A percentile compares a stretch with the other conserved stretches of the same genome.
These are phyloP conservation scores for Chionomys nivalis DNA, from an alignment of 2,113 vertebrate genomes.

Conservation along the genomic window DNA sequence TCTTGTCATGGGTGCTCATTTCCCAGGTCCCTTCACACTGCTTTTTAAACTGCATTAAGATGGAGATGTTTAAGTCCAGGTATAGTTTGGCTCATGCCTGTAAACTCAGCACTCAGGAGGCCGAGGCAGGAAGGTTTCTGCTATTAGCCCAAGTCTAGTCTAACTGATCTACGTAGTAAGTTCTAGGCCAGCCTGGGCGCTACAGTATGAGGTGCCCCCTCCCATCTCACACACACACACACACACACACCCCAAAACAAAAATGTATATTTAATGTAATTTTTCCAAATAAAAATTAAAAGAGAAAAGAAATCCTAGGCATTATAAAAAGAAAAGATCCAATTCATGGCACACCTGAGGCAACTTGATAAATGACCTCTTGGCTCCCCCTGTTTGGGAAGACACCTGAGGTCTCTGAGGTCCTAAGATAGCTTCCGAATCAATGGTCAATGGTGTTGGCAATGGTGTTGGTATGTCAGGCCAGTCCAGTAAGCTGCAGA, in stretches of 20 bases:
- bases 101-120: not conserved
- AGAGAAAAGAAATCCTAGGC: not conserved
- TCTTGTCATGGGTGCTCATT: not conserved
- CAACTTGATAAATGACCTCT: not conserved
- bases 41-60: not conserved
- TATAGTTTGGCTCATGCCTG: not conserved
- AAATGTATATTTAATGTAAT: not conserved
- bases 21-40: not conserved
- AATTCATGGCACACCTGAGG: not conserved
- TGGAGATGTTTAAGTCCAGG: not conserved
- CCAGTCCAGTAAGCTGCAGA: not conserved
- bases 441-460: not conserved
- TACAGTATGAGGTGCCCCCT: not conserved
- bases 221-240: not conserved
- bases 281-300: slow-evolving; percentile 30
- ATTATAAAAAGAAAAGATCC: not conserved
- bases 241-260: not conserved
- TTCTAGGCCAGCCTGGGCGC: not conserved
- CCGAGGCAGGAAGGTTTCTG: not conserved
- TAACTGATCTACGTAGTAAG: not conserved
- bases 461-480: not conserved
- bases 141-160: not conserved
- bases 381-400: not conserved
- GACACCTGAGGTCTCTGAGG: not conserved
- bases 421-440: not conserved